Percentiles rank a stretch among this genome's conserved stretches.
Evolutionary conservation across 2,113 vertebrate genomes (phyloP).

Genomic region (Pontoporia blainvillei): DNA sequence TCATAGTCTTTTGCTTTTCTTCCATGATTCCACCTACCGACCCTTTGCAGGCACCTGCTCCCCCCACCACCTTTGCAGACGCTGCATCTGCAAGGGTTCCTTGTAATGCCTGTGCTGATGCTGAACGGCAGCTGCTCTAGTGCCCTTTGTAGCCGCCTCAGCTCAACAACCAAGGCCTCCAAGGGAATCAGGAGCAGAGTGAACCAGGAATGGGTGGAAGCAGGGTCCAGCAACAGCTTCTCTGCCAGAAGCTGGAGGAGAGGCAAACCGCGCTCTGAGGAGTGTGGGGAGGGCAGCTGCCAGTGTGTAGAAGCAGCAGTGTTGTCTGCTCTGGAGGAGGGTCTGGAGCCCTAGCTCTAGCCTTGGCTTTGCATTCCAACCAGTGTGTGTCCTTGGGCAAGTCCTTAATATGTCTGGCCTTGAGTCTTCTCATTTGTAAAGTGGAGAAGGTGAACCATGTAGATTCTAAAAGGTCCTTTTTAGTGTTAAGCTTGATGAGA

Average conservation of each 20-base stretch:
- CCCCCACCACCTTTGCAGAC: not conserved
- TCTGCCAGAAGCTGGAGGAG: not conserved
- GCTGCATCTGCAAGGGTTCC: too few relatives aligned
- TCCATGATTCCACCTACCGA: not conserved
- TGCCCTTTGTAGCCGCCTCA: not conserved
- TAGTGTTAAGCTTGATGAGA: not conserved
- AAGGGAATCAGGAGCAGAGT: not conserved
- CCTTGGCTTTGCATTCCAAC: not conserved
- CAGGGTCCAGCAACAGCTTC: not conserved
- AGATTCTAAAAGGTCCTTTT: not conserved
- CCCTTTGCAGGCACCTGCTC: not conserved
- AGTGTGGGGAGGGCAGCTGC: not conserved
- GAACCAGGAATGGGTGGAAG: not conserved
- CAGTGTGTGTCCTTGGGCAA: not conserved
- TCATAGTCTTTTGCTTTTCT: not conserved
- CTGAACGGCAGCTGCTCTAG: fast-evolving
- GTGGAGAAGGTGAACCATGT: not conserved
- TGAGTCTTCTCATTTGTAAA: not conserved
- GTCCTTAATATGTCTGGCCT: not conserved
- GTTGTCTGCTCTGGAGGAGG: not conserved
- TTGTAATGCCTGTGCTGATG: not conserved
- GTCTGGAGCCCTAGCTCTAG: not conserved
- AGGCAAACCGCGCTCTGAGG: not conserved
- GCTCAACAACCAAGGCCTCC: not conserved
- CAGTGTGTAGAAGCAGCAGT: not conserved